Percentiles rank a stretch among this genome's conserved stretches.
These are phyloP conservation scores for Periophthalmodon schlosseri DNA, from an alignment of 2,113 vertebrate genomes.

Conservation along the genomic window DNA sequence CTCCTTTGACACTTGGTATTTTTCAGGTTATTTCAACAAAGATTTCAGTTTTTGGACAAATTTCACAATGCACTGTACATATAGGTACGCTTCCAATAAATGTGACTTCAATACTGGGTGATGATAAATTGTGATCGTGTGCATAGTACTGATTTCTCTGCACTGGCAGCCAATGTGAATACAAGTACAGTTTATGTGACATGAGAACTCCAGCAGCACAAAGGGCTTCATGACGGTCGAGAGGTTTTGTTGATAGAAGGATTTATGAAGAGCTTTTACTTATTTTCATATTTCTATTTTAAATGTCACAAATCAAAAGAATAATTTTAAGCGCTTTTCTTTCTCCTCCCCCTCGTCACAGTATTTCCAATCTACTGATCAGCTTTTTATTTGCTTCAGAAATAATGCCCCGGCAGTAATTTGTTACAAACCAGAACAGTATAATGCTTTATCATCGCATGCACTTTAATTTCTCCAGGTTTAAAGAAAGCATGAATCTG, in stretches of 20 bases:
- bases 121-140: slow-evolving; percentile 56
- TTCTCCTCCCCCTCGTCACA: slow-evolving; percentile 69
- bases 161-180: slow-evolving; percentile 92
- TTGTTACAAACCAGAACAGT: slow-evolving; percentile 86
- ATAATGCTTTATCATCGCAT: slow-evolving; percentile 98
- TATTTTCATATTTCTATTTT: slow-evolving; percentile 99
- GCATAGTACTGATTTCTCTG: slow-evolving; percentile 81
- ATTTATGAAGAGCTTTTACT: slow-evolving; percentile 99
- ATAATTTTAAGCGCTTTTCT: slow-evolving; percentile 77
- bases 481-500: slow-evolving; percentile 91
- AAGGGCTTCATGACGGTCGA: slow-evolving; percentile 82
- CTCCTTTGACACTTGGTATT: slow-evolving; percentile 85
- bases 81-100: slow-evolving; percentile 74
- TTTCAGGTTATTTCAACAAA: slow-evolving; percentile 89
- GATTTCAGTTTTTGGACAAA: slow-evolving; percentile 90
- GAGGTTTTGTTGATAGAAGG: slow-evolving; percentile 95
- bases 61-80: slow-evolving; percentile 89
- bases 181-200: slow-evolving; percentile 64
- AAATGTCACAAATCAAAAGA: slow-evolving; percentile 88
- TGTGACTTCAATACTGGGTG: slow-evolving; percentile 45
- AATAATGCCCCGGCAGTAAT: slow-evolving; percentile 92
- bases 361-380: slow-evolving; percentile 74
- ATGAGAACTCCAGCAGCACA: slow-evolving; percentile 91
- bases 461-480: slow-evolving; percentile 93
- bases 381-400: slow-evolving; percentile 81